These are phyloP conservation scores for Poeciliopsis paucimaculata DNA, from an alignment of 2,797 vertebrate genomes.

Conservation along the genomic window DNA sequence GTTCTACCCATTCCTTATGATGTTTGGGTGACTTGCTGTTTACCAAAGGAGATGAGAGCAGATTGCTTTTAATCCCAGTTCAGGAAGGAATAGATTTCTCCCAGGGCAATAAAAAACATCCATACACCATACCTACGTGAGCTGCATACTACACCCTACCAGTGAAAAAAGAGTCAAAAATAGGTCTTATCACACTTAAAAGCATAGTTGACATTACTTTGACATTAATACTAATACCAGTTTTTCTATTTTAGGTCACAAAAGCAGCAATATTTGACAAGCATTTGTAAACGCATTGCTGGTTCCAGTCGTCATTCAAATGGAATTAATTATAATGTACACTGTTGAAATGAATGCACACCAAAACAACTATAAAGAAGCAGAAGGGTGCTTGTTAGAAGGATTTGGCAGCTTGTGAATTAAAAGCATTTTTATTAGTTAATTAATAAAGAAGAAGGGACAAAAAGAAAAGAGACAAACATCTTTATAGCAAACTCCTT, in stretches of 20 bases:
- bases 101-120: conserved; percentile 21
- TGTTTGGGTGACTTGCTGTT: conserved; percentile 51
- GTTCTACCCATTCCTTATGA: conserved; percentile 19
- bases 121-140: background rate
- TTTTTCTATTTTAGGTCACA: background rate
- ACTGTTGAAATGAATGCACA: conserved; percentile 5
- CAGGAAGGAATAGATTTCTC: conserved; percentile 29
- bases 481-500: conserved; percentile 67
- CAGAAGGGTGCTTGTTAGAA: background rate
- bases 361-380: background rate
- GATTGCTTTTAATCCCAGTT: conserved; percentile 48
- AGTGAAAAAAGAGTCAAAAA: background rate
- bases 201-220: background rate
- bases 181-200: background rate
- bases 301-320: background rate
- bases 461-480: conserved; percentile 7
- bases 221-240: background rate
- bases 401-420: conserved; percentile 38
- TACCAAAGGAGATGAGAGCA: conserved; percentile 42
- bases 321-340: conserved; percentile 1
- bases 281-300: background rate
- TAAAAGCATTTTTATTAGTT: conserved; percentile 46
- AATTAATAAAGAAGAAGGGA: conserved; percentile 39
- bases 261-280: background rate
- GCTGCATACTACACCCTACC: background rate